Evolutionary conservation across 2,888 invertebrate species (phyloP).

Genomic region (Deroplatys truncata): DNA sequence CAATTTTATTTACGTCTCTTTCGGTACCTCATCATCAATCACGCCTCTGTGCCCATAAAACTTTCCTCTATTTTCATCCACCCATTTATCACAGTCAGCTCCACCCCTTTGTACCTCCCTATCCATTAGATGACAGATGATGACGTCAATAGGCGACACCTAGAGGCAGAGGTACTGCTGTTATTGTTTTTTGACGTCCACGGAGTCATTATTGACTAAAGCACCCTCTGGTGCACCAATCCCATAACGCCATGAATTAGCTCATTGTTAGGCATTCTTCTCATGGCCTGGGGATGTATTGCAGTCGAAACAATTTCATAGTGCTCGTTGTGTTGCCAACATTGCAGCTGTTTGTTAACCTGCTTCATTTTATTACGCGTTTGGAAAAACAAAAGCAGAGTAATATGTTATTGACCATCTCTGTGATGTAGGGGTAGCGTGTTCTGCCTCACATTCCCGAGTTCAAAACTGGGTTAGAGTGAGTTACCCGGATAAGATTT

Average conservation of each 20-base stretch:
- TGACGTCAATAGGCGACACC: neutral
- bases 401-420: neutral
- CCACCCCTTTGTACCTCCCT: neutral
- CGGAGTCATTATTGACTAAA: neutral
- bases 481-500: too few relatives aligned
- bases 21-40: neutral
- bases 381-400: neutral
- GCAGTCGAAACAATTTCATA: neutral
- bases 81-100: neutral
- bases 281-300: neutral
- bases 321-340: neutral
- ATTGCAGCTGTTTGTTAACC: neutral
- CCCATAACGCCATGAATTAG: neutral
- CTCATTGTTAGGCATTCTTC: neutral
- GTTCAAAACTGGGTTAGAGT: too few relatives aligned
- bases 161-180: neutral
- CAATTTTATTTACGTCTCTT: neutral
- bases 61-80: neutral
- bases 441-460: too few relatives aligned
- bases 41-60: neutral
- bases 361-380: neutral
- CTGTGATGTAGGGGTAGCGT: too few relatives aligned
- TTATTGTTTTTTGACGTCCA: neutral
- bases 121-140: neutral
- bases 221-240: neutral